These are phyloP conservation scores for Siphlonurus alternatus DNA, from an alignment of 2,888 invertebrate genomes.

Conservation along the genomic window DNA sequence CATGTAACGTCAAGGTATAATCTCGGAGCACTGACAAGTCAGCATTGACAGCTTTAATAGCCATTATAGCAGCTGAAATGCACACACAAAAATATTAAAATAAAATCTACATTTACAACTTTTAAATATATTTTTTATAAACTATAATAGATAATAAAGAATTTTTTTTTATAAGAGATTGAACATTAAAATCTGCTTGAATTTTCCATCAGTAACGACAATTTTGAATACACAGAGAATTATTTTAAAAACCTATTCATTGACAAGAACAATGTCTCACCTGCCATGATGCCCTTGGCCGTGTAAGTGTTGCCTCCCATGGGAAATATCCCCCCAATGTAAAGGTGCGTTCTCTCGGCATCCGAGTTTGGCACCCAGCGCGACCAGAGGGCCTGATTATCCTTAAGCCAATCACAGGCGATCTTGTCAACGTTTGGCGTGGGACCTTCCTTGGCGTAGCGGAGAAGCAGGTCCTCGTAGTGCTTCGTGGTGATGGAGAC, in stretches of 20 bases:
- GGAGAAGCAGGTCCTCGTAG: conserved; percentile 32
- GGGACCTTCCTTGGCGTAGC: conserved; percentile 18
- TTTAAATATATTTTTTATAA: neutral
- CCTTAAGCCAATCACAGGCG: conserved; percentile 50
- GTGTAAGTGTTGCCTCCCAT: conserved; percentile 38
- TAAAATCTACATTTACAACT: neutral
- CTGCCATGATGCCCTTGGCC: conserved; percentile 38
- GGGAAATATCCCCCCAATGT: conserved; percentile 55
- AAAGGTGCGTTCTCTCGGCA: conserved; percentile 27
- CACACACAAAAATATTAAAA: conserved; percentile 13
- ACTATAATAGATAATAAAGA: neutral
- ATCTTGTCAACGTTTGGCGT: conserved; percentile 24
- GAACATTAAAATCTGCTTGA: no score
- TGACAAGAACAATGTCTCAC: no score
- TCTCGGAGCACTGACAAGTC: conserved; percentile 38
- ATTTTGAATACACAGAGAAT: no score
- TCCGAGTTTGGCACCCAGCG: conserved; percentile 30
- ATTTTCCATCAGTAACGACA: no score
- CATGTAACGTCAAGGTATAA: conserved; percentile 38
- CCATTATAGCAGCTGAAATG: conserved; percentile 46
- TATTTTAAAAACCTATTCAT: no score
- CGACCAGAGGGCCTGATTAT: conserved; percentile 29
- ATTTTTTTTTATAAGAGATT: no score
- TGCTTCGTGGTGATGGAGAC: conserved; percentile 33
- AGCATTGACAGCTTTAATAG: conserved; percentile 41